Evolutionary conservation across 1,140 invertebrate genomes (phyloP).

Genomic region (Sweltsa coloradensis): DNA sequence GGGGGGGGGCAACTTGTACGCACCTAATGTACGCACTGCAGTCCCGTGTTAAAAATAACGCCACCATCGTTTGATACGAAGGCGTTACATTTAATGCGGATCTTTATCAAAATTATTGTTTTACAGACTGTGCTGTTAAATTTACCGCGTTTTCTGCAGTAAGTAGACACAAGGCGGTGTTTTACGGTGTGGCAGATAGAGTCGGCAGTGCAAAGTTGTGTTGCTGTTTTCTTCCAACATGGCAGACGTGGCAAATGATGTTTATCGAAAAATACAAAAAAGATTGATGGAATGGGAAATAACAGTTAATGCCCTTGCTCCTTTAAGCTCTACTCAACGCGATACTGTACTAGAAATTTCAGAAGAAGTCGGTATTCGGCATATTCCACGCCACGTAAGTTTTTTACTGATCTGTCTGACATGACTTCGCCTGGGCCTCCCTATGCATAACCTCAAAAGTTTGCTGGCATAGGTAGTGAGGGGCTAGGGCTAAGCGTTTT

Average conservation of each 20-base stretch:
- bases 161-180: too few species aligned
- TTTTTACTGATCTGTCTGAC: too few species aligned
- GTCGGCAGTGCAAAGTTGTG: too few species aligned
- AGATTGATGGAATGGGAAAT: slow-evolving; percentile 9
- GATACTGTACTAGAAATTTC: slow-evolving; percentile 8
- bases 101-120: too few species aligned
- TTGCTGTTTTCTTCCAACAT: not conserved
- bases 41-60: too few species aligned
- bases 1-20: too few species aligned
- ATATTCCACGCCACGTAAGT: not conserved
- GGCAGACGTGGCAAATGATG: not conserved
- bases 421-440: not conserved
- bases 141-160: too few species aligned
- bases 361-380: slow-evolving; percentile 1
- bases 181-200: too few species aligned
- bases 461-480: not conserved
- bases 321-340: slow-evolving; percentile 5
- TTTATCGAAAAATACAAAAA: not conserved
- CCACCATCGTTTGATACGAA: too few species aligned
- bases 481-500: not conserved
- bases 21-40: too few species aligned
- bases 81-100: too few species aligned
- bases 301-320: slow-evolving; percentile 5
- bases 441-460: not conserved
- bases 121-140: too few species aligned